Evolutionary conservation across 1,140 invertebrate species (phyloP).

Genomic region (Caenorhabditis inopinata): DNA sequence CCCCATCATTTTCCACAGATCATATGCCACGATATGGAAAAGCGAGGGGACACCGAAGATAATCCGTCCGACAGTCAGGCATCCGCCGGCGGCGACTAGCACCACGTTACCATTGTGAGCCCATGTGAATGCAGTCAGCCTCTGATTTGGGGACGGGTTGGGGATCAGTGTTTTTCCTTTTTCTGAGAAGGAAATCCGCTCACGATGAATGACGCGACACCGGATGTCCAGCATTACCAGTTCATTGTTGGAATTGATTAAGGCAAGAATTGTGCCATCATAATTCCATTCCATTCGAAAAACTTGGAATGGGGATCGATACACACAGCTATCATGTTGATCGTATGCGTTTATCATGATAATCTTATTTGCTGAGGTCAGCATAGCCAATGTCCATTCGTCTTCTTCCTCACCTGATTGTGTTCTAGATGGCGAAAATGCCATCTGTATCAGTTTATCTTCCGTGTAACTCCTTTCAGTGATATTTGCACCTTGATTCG

Average conservation of each 20-base stretch:
- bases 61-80: constrained; percentile 77
- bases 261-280: constrained; percentile 58
- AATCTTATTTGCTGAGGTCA: constrained; percentile 58
- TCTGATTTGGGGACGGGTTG: neutral
- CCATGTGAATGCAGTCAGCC: constrained; percentile 82
- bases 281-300: constrained; percentile 57
- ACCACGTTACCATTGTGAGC: constrained; percentile 91
- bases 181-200: constrained; percentile 11
- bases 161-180: neutral
- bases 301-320: constrained; percentile 53
- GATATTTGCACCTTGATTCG: constrained; percentile 60
- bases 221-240: constrained; percentile 51
- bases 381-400: constrained; percentile 61
- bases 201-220: constrained; percentile 49
- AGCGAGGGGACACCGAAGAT: constrained; percentile 39
- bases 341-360: constrained; percentile 53
- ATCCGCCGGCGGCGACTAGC: constrained; percentile 83
- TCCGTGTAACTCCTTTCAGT: constrained; percentile 58
- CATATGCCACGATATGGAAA: constrained; percentile 66
- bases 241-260: constrained; percentile 48
- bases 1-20: constrained; percentile 59
- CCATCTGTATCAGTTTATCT: constrained; percentile 36
- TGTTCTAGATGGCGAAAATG: neutral
- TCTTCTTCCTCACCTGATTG: constrained; percentile 42
- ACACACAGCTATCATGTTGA: constrained; percentile 51